Base-by-base conservation (phyloP, 2,797 vertebrate species). In the Ficedula albicollis region DNA sequence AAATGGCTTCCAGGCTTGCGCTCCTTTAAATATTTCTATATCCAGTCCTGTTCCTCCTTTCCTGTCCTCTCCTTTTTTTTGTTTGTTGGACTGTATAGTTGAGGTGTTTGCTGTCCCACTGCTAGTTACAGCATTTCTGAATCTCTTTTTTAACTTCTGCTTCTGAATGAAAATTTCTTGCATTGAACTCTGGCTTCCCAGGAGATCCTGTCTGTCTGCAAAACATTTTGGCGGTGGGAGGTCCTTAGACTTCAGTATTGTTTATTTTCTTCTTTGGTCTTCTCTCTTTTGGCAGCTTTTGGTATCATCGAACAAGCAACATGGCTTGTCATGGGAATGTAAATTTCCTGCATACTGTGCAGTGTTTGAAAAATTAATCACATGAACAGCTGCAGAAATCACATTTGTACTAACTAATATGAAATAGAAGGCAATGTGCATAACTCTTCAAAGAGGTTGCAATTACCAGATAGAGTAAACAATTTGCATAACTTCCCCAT, bases 181-280 rank as follows among this genome's bases (percentile, higher is more conserved):
- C 10, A 11, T 12, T 67, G 25, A 63, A 43, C 27, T 67, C 39
- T 43, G 13, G 10, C 39, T 67, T 82, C 13, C 14, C 22, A 72
- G 41, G 5, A 78, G 36, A 75, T 58, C 21, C 11, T 60, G 1
- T 30, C 27, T 69, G 10, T 49, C 60, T 43, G 18, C 34, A 39
- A 30, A 58, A 17, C 1, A 55, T 3, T 46, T 75, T 59, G 13
- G 13, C 6, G 1, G 1, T 54, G 14, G 7, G 25, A 66, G 1
- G 15, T n/a, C 27, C 8, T 75, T 36, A 51, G 23, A 10, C 23
- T 69, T 7, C 30, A 36, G 26, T 25, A 36, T 5, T 58, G 9
- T n/a, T 39, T 75, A 26, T 80, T 92, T 86, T 79, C 13, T 38
- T 13, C 15, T n/a, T 16, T 44, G 11, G 3, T 59, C 13, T 68